Evolutionary conservation across 2,888 invertebrate genomes (phyloP), one percentile per base, ranked within the genome.

Genomic region (Spisula solida): DNA sequence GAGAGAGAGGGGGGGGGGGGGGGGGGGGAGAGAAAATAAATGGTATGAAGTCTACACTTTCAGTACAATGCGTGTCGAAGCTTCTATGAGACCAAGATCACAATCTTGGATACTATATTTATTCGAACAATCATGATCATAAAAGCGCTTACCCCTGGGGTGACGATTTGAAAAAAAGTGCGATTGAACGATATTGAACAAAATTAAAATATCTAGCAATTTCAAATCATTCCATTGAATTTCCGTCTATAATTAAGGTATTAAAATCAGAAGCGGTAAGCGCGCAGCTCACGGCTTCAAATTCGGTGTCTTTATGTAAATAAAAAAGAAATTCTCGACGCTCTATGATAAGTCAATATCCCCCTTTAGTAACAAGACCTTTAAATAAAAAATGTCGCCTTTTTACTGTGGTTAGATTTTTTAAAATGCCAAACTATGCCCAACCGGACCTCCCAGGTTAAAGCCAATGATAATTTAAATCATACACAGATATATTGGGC

Each of bases 161-260:
- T 81, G 84, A 81, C 18, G 18, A 56, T 56, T 82, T 87, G 18
- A 56, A 82, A 55, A n/a, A 25, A 56, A 20, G 34, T 10, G 10
- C n/a, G 82, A 82, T 83, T 91, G 86, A 91, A 91, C 48, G 66
- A 18, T 66, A 82, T 82, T 87, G 75, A 83, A 82, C 66, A 18
- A 34, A 87, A 83, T 75, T 60, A 47, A 83, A 31, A 83, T 47
- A 51, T 80, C 31, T 47, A n/a, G 25, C 34, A 78, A 56, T 79
- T 78, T 79, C 79, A 78, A 70, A 85, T 78, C 18, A 56, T 85
- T 55, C 51, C 34, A 75, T 75, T n/a, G 80, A 80, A 80, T 34
- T 12, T 14, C 1, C 34, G 34, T 75, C 75, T 75, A 75, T 75
- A 75, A 75, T 75, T 75, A 34, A 75, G 34, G 14, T 75, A 34